Evolutionary conservation across 2,113 vertebrate genomes (phyloP), one percentile per base, ranked within the genome.

Genomic region (Parotia lawesii): DNA sequence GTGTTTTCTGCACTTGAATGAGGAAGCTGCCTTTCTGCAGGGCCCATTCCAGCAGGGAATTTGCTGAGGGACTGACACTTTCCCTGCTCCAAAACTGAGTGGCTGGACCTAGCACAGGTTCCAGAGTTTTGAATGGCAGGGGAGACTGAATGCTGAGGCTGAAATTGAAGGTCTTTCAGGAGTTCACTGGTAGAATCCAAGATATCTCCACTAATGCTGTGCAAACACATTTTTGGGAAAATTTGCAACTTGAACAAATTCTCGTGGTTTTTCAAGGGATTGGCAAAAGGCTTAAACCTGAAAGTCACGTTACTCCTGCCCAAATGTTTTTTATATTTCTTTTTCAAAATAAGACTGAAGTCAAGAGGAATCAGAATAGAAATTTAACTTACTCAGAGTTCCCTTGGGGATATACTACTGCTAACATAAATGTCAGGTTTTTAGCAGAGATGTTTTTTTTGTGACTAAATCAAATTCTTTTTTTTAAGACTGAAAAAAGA

Each of bases 341-440:
- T 14, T 40, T 96, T 93, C 15, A 53, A 90, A 88, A 85, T 77
- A 90, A 70, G 42, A 54, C 58, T 54, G 10, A 74, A 90, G 67
- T 90, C 60, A 88, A 74, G 91, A 85, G 25, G 38, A 92, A 92
- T 92, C 45, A 86, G 58, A 66, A 88, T 51, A 47, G 79, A 94
- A 88, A 65, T 66, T 42, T 73, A 96, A 76, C 40, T 65, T 83
- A 44, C 42, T 77, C 80, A 45, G 27, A 38, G 8, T 61, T 93
- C 71, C 61, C 78, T 90, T 91, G 64, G 67, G 78, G 54, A 72
- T 48, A 60, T 79, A 44, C 48, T 69, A 28, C 61, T 72, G 42
- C 58, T 93, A 88, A 58, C 60, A 56, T 58, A 92, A 91, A 92
- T 92, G 58, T 93, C 50, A 87, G 11, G 9, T 61, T 90, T 90